Evolutionary conservation across 2,113 vertebrate genomes (phyloP).

Genomic region (Octodon degus): DNA sequence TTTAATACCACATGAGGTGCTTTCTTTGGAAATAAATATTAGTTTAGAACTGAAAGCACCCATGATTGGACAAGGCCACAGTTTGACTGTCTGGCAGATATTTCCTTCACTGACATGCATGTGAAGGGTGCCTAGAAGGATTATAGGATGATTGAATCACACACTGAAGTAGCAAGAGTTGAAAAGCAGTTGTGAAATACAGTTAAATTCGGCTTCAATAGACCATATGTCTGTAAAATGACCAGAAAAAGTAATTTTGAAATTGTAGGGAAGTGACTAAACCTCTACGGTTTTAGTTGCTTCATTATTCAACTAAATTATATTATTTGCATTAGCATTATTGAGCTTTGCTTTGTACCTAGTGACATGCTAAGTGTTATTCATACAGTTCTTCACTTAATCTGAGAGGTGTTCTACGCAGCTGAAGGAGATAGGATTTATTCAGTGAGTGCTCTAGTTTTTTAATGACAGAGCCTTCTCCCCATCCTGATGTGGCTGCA

Average conservation of each 20-base stretch:
- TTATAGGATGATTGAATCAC: background rate
- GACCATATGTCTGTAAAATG: background rate
- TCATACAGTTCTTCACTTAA: background rate
- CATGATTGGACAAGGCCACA: background rate
- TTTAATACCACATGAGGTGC: background rate
- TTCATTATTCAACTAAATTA: background rate
- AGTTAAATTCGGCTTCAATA: background rate
- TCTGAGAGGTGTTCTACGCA: background rate
- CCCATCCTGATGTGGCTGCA: background rate
- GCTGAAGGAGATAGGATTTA: background rate
- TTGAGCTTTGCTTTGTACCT: background rate
- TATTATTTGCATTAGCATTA: background rate
- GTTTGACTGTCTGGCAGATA: background rate
- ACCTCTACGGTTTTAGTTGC: background rate
- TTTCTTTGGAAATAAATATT: constrained; percentile 33
- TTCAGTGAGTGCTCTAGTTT: background rate
- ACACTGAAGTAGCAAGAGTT: background rate
- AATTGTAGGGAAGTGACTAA: background rate
- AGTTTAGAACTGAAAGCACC: background rate
- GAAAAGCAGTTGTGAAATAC: background rate
- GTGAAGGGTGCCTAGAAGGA: background rate
- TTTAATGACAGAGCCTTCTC: background rate
- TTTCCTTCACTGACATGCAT: background rate
- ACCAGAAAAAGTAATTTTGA: background rate
- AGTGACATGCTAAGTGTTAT: background rate